These are phyloP conservation scores for Therioaphis trifolii DNA, from an alignment of 2,888 invertebrate species.

Conservation along the genomic window DNA sequence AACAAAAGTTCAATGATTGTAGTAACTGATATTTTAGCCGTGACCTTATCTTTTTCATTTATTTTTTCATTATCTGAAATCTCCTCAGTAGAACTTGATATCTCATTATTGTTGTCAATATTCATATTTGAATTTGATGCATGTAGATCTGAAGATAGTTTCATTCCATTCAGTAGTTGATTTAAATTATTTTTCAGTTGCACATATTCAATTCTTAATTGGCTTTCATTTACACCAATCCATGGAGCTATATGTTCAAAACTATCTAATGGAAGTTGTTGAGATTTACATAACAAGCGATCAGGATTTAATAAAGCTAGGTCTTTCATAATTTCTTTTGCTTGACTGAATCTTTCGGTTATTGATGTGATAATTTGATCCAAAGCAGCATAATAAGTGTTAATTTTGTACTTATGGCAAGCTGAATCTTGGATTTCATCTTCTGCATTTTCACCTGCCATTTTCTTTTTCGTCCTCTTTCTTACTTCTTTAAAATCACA, in stretches of 20 bases:
- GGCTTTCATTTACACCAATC: background rate
- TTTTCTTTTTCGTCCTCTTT: background rate
- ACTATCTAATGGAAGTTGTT: slow-evolving; percentile 12
- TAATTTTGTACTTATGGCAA: background rate
- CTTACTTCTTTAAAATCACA: slow-evolving; percentile 24
- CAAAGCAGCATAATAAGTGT: background rate
- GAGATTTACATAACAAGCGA: background rate
- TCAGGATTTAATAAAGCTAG: background rate
- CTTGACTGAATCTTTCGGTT: slow-evolving; percentile 12
- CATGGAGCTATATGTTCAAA: slow-evolving; percentile 15
- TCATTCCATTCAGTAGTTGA: background rate
- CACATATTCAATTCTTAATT: slow-evolving; percentile 9
- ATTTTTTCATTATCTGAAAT: too few relatives aligned
- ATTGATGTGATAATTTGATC: slow-evolving; percentile 11
- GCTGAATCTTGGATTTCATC: background rate
- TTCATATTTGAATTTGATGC: too few relatives aligned
- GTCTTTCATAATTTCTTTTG: slow-evolving; percentile 18
- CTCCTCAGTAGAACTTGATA: too few relatives aligned
- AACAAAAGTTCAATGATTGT: too few relatives aligned
- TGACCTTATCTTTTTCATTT: too few relatives aligned
- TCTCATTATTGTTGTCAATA: too few relatives aligned
- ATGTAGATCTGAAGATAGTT: background rate
- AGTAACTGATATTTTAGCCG: too few relatives aligned
- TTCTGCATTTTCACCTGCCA: background rate
- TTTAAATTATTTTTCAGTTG: slow-evolving; percentile 5